Evolutionary conservation across 2,113 vertebrate species (phyloP), one percentile per base, ranked within the genome.

Genomic region (Merops nubicus): DNA sequence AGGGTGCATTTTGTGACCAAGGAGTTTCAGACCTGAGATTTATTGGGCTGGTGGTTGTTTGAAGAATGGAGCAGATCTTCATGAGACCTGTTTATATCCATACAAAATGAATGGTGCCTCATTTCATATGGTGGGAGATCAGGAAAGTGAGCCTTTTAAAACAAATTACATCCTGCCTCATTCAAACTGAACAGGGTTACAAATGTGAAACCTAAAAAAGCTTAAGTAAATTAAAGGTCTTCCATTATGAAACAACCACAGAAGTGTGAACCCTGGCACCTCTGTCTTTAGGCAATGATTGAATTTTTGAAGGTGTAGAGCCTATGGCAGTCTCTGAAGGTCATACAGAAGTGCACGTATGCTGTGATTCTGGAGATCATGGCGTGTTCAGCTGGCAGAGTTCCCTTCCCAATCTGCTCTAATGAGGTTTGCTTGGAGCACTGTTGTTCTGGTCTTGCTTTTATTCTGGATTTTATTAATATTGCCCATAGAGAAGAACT

Each of bases 281-380:
- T 85, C 23, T 78, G 40, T 69, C 48, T 70, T 73, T 29, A 45
- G 63, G 45, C 28, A 28, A 6, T n/a, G 29, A 36, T 42, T 64
- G 48, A 23, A 15, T 80, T 79, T 82, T 62, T 65, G 85, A 73
- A 85, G 63, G 78, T 76, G 54, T 26, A 9, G 45, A 91, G 48
- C 38, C 48, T 36, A 0, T 60, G 81, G 40, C 56, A 56, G 28
- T 64, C 25, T 47, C 23, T 67, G 78, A 64, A 85, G 19, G 50
- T 91, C 19, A 29, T 3, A 28, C 7, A 10, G 4, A 68, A 68
- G 38, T 17, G 40, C 2, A 3, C 0, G 1, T 38, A 1, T 21
- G 21, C 40, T 78, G 19, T 45, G n/a, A 29, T 93, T 28, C 57
- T 79, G 65, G 53, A 91, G 23, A 38, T 56, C 25, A 18, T 4